A percentile compares a stretch with the other conserved stretches of the same genome.
phyloP scores from a whole-genome alignment of 2,113 vertebrate species.

The Chaetodon auriga region DNA sequence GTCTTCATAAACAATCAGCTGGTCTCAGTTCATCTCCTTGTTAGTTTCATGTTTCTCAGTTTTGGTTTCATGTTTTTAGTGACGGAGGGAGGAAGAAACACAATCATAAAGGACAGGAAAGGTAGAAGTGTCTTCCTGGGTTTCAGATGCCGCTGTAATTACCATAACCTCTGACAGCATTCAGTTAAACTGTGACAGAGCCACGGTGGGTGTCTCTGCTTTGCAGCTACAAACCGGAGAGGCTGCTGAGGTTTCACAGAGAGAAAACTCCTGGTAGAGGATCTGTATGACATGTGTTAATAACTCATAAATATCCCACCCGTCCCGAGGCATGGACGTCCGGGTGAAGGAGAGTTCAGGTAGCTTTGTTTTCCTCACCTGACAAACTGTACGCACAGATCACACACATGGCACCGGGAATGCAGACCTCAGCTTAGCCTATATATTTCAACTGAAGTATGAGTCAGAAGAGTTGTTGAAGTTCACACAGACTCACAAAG shows the following conservation, averaged over 20 bases:
- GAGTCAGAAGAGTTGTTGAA: not conserved
- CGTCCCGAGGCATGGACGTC: conserved; percentile 65
- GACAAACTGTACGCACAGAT: conserved; percentile 22
- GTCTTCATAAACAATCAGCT: too few species aligned
- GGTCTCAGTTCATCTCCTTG: not conserved
- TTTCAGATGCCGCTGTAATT: conserved; percentile 55
- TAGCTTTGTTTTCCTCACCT: conserved; percentile 57
- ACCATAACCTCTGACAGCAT: conserved; percentile 40
- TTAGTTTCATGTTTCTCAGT: not conserved
- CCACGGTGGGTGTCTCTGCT: conserved; percentile 24
- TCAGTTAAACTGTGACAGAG: conserved; percentile 59
- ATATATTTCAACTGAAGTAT: not conserved
- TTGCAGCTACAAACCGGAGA: not conserved
- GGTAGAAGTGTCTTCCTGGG: conserved; percentile 7
- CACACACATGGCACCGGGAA: conserved; percentile 32
- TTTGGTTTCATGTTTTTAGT: not conserved
- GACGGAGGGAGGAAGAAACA: not conserved
- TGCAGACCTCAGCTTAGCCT: not conserved
- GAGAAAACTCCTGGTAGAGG: not conserved
- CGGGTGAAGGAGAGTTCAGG: conserved; percentile 81
- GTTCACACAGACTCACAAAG: not conserved
- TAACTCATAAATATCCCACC: conserved; percentile 60
- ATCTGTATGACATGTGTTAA: conserved; percentile 58
- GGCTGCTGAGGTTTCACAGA: conserved; percentile 1
- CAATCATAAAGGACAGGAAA: conserved; percentile 23